phyloP scores from a whole-genome alignment of 2,797 vertebrate species.

The Melanotaenia nigrans region DNA sequence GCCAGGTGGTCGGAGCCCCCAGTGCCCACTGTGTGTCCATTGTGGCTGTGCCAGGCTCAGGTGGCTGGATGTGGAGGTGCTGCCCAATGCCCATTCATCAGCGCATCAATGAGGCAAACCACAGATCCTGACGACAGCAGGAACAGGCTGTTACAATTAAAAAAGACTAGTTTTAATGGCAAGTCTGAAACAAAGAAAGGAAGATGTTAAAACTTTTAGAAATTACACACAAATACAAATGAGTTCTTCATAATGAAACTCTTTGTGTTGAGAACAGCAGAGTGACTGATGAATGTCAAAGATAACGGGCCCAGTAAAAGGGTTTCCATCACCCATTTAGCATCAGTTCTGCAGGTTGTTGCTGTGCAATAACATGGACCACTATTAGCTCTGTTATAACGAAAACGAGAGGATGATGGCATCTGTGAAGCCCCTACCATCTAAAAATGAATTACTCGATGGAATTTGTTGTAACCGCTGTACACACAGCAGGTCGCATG shows the following conservation, averaged over 20 bases:
- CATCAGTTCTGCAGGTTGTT: slow-evolving; percentile 16
- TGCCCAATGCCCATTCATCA: slow-evolving; percentile 46
- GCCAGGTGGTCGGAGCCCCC: slow-evolving; percentile 65
- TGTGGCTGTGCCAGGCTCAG: slow-evolving; percentile 72
- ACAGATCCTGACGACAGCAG: slow-evolving; percentile 4
- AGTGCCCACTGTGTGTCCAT: slow-evolving; percentile 53
- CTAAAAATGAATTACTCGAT: slow-evolving; percentile 22
- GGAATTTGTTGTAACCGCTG: slow-evolving; percentile 9
- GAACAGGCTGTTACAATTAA: background rate
- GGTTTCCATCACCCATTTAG: slow-evolving; percentile 38
- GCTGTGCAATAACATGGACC: background rate
- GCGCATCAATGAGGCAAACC: slow-evolving; percentile 33
- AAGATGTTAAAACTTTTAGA: background rate
- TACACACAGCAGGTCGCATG: background rate
- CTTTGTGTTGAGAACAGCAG: background rate
- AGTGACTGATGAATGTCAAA: slow-evolving; percentile 17
- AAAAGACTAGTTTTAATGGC: background rate
- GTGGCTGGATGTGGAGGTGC: slow-evolving; percentile 41
- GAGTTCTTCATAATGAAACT: background rate
- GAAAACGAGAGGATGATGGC: slow-evolving; percentile 18
- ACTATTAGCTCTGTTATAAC: slow-evolving; percentile 1
- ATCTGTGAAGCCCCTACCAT: background rate
- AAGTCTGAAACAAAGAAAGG: background rate
- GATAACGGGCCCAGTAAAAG: slow-evolving; percentile 13
- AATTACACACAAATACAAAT: background rate